phyloP scores from a whole-genome alignment of 2,797 vertebrate species.

The Anguilla obscura region DNA sequence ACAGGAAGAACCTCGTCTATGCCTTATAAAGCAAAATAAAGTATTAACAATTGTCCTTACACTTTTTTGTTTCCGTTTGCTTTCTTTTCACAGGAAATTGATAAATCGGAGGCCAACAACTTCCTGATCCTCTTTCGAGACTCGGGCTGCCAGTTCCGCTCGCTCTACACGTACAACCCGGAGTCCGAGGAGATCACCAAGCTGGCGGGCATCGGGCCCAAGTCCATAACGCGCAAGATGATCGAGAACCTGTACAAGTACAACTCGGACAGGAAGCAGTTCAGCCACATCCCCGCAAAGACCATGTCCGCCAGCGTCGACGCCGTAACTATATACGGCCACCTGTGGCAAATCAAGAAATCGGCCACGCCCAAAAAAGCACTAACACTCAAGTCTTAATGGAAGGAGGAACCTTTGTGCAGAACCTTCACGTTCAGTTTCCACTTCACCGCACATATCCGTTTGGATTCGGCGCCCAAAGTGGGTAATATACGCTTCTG shows the following conservation, averaged over 20 bases:
- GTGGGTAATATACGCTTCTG: conserved; percentile 64
- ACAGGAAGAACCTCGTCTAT: background rate
- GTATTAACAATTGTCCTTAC: background rate
- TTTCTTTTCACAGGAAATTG: conserved; percentile 85
- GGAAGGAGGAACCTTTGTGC: conserved; percentile 29
- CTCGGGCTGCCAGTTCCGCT: conserved; percentile 93
- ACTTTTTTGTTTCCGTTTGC: background rate
- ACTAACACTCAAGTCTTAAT: conserved; percentile 79
- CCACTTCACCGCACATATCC: conserved; percentile 71
- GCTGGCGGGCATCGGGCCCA: conserved; percentile 90
- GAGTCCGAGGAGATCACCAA: conserved; percentile 92
- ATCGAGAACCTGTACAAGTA: conserved; percentile 96
- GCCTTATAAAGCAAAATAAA: background rate
- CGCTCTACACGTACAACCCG: conserved; percentile 89
- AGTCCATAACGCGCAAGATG: conserved; percentile 90
- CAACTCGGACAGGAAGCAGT: conserved; percentile 97
- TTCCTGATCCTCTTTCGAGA: conserved; percentile 97
- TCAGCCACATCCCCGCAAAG: conserved; percentile 97
- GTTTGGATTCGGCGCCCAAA: conserved; percentile 62
- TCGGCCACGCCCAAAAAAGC: conserved; percentile 90
- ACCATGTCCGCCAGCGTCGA: conserved; percentile 97
- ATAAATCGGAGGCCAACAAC: conserved; percentile 93
- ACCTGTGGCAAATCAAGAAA: conserved; percentile 96
- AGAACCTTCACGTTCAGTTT: conserved; percentile 58
- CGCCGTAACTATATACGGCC: conserved; percentile 91